phyloP scores from a whole-genome alignment of 2,113 vertebrate species.

The Loxodonta africana region DNA sequence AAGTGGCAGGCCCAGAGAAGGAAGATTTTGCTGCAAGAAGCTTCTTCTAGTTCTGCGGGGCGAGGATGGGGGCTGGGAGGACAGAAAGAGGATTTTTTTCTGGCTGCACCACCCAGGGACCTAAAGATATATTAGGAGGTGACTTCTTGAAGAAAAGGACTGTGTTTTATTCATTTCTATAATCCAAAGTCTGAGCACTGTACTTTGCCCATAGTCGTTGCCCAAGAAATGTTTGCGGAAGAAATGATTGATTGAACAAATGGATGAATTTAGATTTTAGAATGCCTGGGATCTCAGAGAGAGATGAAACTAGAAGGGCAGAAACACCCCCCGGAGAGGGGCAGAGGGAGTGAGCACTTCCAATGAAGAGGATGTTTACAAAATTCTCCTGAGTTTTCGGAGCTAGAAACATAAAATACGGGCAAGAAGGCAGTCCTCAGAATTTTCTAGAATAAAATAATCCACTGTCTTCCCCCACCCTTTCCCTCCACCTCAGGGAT shows the following conservation, averaged over 20 bases:
- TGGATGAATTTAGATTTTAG: slow-evolving; percentile 17
- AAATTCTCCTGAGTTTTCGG: slow-evolving; percentile 61
- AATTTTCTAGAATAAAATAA: slow-evolving; percentile 58
- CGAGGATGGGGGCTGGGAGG: background rate
- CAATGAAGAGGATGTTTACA: slow-evolving; percentile 21
- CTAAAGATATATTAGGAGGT: background rate
- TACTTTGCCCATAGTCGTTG: background rate
- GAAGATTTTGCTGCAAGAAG: background rate
- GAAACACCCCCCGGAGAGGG: background rate
- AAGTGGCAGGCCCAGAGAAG: background rate
- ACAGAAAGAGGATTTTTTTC: background rate
- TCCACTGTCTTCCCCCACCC: background rate
- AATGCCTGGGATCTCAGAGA: background rate
- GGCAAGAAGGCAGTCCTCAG: slow-evolving; percentile 44
- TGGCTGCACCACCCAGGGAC: background rate
- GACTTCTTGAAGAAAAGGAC: slow-evolving; percentile 1
- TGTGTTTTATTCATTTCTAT: slow-evolving; percentile 16
- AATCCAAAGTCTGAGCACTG: background rate
- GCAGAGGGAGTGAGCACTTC: background rate
- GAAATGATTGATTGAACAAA: slow-evolving; percentile 36
- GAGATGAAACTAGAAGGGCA: background rate
- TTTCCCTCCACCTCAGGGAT: slow-evolving; percentile 24
- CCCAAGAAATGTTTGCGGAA: background rate
- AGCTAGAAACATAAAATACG: slow-evolving; percentile 63
- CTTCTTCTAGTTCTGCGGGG: background rate